A percentile compares a stretch with the other conserved stretches of the same genome.
These are phyloP conservation scores for Zygaena filipendulae DNA, from an alignment of 2,888 invertebrate genomes.

Conservation along the genomic window DNA sequence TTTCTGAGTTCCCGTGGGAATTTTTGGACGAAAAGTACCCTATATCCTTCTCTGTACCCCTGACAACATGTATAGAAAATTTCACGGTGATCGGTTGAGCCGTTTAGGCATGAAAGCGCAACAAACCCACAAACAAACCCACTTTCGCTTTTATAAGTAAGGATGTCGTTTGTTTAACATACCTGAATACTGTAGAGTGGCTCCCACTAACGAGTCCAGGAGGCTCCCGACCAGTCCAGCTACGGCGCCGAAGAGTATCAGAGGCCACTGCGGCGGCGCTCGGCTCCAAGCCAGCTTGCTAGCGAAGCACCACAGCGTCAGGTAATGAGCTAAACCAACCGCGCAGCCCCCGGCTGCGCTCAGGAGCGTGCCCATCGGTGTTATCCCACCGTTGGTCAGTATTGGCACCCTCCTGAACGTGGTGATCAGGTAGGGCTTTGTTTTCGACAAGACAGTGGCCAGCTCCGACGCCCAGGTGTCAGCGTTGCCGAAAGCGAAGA, in stretches of 20 bases:
- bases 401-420: conserved; percentile 78
- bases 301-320: conserved; percentile 72
- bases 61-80: no score
- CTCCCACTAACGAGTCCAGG: conserved; percentile 86
- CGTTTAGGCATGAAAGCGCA: no score
- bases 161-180: no score
- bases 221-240: conserved; percentile 84
- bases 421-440: conserved; percentile 81
- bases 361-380: conserved; percentile 68
- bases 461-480: conserved; percentile 94
- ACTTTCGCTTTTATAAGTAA: no score
- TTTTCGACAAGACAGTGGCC: conserved; percentile 76
- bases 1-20: no score
- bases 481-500: conserved; percentile 84
- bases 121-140: no score
- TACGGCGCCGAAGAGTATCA: conserved; percentile 76
- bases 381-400: conserved; percentile 92
- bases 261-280: conserved; percentile 82
- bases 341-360: conserved; percentile 73
- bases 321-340: conserved; percentile 79
- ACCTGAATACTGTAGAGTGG: conserved; percentile 89
- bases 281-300: conserved; percentile 64
- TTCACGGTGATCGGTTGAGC: no score
- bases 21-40: no score
- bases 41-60: no score